phyloP scores from a whole-genome alignment of 1,140 invertebrate species.

The Pseudomyrmex sp. region DNA sequence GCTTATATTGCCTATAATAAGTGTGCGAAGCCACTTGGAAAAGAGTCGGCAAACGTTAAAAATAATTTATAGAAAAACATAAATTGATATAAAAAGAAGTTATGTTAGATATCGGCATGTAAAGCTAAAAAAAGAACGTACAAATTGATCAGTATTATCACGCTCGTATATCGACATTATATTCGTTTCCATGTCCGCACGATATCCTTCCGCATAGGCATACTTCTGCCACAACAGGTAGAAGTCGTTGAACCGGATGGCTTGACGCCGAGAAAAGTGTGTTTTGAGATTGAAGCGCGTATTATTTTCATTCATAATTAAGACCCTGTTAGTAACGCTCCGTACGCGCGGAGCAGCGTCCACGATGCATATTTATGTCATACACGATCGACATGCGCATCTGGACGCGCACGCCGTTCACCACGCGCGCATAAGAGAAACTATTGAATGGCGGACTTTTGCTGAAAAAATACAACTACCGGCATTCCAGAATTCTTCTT shows the following conservation, averaged over 20 bases:
- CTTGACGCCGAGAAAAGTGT: constrained; percentile 66
- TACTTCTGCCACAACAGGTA: constrained; percentile 25
- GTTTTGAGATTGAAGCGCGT: constrained; percentile 66
- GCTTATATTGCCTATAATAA: too few relatives aligned
- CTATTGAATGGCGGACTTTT: constrained; percentile 23
- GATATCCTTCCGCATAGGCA: constrained; percentile 8
- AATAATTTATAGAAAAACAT: background rate
- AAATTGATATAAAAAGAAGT: background rate
- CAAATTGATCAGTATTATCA: constrained; percentile 4
- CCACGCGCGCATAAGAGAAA: constrained; percentile 13
- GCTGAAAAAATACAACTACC: background rate
- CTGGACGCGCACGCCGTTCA: constrained; percentile 12
- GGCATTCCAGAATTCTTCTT: background rate
- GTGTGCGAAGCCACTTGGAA: too few relatives aligned
- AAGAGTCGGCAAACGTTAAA: too few relatives aligned
- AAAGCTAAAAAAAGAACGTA: background rate
- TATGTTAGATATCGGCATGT: background rate
- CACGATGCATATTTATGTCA: constrained; percentile 74
- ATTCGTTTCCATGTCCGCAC: constrained; percentile 13
- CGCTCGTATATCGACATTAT: background rate
- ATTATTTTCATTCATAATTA: constrained; percentile 74
- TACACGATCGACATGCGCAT: constrained; percentile 66
- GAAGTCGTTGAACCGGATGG: constrained; percentile 73
- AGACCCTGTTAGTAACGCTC: constrained; percentile 72
- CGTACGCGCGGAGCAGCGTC: constrained; percentile 56